phyloP scores from a whole-genome alignment of 2,888 invertebrate species.

The Nesidiocoris tenuis region DNA sequence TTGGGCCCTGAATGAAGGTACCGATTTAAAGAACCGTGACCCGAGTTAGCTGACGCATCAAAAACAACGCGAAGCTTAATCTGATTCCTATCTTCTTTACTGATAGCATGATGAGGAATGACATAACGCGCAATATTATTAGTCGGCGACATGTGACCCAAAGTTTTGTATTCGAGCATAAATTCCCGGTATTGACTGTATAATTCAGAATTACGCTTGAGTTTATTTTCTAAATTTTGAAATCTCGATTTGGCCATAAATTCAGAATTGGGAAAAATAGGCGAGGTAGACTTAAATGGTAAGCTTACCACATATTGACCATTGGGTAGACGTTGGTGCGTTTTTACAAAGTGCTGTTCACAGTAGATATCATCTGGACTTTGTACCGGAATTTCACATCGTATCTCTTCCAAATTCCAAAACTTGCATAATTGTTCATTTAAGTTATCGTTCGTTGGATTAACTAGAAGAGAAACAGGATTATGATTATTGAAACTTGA shows the following conservation, averaged over 20 bases:
- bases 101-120: slow-evolving; percentile 8
- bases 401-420: slow-evolving; percentile 1
- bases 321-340: background rate
- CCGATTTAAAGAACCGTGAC: slow-evolving; percentile 32
- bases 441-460: no score
- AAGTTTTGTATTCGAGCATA: slow-evolving; percentile 9
- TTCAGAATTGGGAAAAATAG: background rate
- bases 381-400: no score
- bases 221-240: slow-evolving; percentile 24
- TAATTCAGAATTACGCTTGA: background rate
- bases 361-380: background rate
- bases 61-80: slow-evolving; percentile 36
- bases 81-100: background rate
- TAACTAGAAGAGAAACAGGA: no score
- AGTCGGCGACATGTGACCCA: slow-evolving; percentile 19
- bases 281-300: no score
- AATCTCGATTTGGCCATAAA: background rate
- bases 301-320: background rate
- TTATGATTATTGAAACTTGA: background rate
- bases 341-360: slow-evolving; percentile 4
- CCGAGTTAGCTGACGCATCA: slow-evolving; percentile 11
- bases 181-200: background rate
- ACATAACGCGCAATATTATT: background rate
- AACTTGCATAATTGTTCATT: background rate
- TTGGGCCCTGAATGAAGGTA: slow-evolving; percentile 18